A percentile compares a stretch with the other conserved stretches of the same genome.
Conservation (phyloP, 2,797 vertebrate species). For the Mus caroli region DNA sequence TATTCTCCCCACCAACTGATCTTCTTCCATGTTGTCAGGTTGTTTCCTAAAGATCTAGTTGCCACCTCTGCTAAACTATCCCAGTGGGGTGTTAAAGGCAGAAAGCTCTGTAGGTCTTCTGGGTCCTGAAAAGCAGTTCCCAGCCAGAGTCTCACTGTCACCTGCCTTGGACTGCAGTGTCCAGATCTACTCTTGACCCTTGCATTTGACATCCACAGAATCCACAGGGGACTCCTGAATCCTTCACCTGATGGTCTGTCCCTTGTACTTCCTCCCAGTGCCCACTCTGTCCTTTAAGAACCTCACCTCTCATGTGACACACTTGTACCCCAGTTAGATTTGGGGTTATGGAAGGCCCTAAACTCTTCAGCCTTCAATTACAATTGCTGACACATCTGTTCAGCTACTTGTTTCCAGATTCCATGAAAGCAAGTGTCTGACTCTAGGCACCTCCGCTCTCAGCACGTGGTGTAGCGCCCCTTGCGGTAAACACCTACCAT, state of each 20-base stretch:
- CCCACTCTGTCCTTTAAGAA: background rate
- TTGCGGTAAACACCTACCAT: background rate
- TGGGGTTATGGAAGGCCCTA: background rate
- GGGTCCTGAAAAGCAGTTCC: background rate
- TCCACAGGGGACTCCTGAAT: background rate
- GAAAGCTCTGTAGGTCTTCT: background rate
- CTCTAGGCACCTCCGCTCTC: background rate
- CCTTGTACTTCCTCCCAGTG: background rate
- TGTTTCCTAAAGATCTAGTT: conserved; percentile 11
- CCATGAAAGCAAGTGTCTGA: background rate
- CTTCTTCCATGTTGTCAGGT: background rate
- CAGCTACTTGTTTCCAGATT: conserved; percentile 22
- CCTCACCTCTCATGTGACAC: background rate
- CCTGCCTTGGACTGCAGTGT: background rate
- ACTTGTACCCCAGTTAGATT: background rate
- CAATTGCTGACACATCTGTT: background rate
- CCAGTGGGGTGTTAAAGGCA: background rate
- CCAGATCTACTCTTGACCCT: background rate
- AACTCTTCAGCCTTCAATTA: background rate
- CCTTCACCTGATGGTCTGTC: background rate
- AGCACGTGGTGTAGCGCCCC: background rate
- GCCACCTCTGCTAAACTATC: background rate
- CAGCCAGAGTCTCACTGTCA: background rate
- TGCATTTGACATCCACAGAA: background rate
- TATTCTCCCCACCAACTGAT: background rate